phyloP scores from a whole-genome alignment of 1,140 invertebrate genomes.

The Neoseiulus cucumeris region DNA sequence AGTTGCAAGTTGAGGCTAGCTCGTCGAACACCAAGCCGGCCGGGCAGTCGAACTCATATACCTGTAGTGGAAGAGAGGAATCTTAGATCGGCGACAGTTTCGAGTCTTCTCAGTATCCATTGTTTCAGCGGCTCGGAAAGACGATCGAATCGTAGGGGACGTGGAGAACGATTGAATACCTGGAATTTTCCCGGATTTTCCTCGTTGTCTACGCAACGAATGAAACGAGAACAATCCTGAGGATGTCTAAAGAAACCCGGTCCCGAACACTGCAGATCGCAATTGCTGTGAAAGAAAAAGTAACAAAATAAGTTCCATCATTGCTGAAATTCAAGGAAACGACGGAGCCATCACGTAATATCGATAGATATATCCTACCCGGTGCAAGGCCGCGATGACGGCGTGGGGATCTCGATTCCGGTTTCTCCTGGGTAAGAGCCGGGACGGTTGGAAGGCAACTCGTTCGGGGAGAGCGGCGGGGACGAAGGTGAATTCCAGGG shows the following conservation, averaged over 20 bases:
- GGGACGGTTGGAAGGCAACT: background rate
- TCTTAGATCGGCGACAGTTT: too few species aligned
- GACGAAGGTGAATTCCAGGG: background rate
- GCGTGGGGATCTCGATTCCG: background rate
- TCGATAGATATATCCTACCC: too few species aligned
- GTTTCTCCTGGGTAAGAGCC: background rate
- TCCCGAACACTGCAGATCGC: constrained; percentile 32
- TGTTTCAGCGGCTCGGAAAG: too few species aligned
- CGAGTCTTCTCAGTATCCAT: too few species aligned
- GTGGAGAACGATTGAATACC: background rate
- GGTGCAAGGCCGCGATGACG: background rate
- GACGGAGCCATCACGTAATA: too few species aligned
- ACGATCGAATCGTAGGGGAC: too few species aligned
- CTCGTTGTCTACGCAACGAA: constrained; percentile 38
- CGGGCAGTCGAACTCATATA: constrained; percentile 26
- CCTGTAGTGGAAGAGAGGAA: background rate
- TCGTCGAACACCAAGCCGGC: constrained; percentile 27
- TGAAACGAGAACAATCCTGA: constrained; percentile 33
- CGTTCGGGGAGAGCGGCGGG: background rate
- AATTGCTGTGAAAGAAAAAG: background rate
- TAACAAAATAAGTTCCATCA: background rate
- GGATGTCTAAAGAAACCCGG: constrained; percentile 44
- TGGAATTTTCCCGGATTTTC: constrained; percentile 25
- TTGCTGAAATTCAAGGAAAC: too few species aligned
- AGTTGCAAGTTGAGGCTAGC: constrained; percentile 18